phyloP scores from a whole-genome alignment of 2,797 vertebrate species.

The Acanthurus tractus region DNA sequence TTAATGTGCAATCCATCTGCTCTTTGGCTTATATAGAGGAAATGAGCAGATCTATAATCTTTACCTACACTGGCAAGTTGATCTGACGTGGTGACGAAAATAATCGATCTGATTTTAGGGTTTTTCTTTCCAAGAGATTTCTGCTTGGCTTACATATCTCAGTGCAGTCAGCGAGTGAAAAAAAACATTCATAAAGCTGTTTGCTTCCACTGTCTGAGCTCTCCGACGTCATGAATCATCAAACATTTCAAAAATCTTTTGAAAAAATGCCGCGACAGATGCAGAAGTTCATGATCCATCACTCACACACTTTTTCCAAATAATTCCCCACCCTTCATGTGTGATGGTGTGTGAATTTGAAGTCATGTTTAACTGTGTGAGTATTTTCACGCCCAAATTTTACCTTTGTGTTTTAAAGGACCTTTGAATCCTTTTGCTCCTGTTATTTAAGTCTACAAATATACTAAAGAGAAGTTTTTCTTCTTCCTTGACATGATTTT shows the following conservation, averaged over 20 bases:
- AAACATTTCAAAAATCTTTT: constrained; percentile 26
- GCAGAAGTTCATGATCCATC: constrained; percentile 72
- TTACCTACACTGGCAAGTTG: constrained; percentile 68
- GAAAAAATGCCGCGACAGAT: constrained; percentile 43
- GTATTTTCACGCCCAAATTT: constrained; percentile 49
- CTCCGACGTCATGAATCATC: constrained; percentile 54
- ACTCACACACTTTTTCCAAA: constrained; percentile 70
- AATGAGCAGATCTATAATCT: constrained; percentile 79
- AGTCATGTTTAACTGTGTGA: constrained; percentile 58
- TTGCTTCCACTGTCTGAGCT: constrained; percentile 55
- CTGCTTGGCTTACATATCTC: constrained; percentile 53
- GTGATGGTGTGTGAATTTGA: constrained; percentile 68
- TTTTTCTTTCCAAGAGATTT: constrained; percentile 63
- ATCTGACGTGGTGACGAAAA: constrained; percentile 46
- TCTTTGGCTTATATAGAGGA: constrained; percentile 68
- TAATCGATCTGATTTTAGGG: constrained; percentile 66
- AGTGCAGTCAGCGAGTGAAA: constrained; percentile 46
- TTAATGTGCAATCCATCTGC: constrained; percentile 83
- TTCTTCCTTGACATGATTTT: neutral
- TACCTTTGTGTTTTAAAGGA: constrained; percentile 24
- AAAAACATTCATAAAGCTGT: constrained; percentile 43
- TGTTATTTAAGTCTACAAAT: constrained; percentile 14
- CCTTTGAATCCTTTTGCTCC: constrained; percentile 27
- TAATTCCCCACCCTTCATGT: constrained; percentile 62
- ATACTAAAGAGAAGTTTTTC: neutral